These are phyloP conservation scores for Microtus montanus DNA, from an alignment of 2,113 vertebrate species.

Conservation along the genomic window DNA sequence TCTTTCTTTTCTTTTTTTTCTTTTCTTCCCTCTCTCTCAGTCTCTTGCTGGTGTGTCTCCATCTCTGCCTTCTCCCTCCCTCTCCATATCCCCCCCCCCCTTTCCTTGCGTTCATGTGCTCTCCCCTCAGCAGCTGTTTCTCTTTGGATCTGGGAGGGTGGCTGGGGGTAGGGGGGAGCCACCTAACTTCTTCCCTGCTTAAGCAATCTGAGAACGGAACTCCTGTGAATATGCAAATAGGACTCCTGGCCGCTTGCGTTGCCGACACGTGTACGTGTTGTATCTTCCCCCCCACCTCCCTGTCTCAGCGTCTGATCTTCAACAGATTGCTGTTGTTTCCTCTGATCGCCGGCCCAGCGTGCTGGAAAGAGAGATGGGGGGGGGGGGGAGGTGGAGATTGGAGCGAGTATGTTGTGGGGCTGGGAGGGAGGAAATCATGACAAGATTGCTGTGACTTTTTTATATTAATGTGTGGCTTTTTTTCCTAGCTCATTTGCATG, in stretches of 20 bases:
- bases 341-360: conserved; percentile 89
- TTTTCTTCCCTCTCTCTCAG: conserved; percentile 49
- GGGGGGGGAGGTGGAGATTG: conserved; percentile 74
- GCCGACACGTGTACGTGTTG: conserved; percentile 91
- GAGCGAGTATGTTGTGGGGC: conserved; percentile 85
- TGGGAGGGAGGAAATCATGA: conserved; percentile 90
- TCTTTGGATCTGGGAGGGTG: conserved; percentile 75
- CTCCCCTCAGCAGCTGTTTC: conserved; percentile 63
- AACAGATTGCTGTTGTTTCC: conserved; percentile 91
- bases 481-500: conserved; percentile 93
- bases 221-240: conserved; percentile 87
- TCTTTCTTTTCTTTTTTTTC: conserved; percentile 64
- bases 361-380: conserved; percentile 83
- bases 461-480: conserved; percentile 86
- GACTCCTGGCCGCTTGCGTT: conserved; percentile 80
- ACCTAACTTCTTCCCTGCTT: conserved; percentile 81
- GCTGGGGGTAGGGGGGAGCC: conserved; percentile 72
- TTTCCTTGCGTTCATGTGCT: neutral
- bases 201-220: conserved; percentile 84
- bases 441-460: conserved; percentile 91
- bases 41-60: conserved; percentile 47
- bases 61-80: conserved; percentile 36
- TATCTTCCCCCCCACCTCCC: conserved; percentile 83
- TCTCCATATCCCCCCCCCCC: neutral
- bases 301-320: conserved; percentile 89